A percentile compares a stretch with the other conserved stretches of the same genome.
These are phyloP conservation scores for Oceanites oceanicus DNA, from an alignment of 2,113 vertebrate genomes.

Conservation along the genomic window DNA sequence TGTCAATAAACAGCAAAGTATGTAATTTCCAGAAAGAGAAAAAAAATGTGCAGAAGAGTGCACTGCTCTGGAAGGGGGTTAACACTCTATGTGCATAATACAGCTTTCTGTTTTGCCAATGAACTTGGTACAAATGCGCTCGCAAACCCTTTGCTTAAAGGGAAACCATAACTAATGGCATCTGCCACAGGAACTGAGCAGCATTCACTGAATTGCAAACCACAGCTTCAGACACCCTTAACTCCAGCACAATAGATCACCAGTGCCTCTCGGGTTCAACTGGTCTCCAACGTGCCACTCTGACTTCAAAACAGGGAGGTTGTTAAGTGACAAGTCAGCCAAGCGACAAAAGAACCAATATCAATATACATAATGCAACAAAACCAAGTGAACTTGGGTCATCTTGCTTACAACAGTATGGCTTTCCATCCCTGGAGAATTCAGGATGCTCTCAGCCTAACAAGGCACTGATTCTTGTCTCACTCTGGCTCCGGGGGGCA, in stretches of 20 bases:
- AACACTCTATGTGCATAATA: neutral
- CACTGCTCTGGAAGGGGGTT: neutral
- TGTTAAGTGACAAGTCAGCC: slow-evolving; percentile 13
- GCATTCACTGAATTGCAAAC: slow-evolving; percentile 1
- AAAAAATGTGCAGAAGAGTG: neutral
- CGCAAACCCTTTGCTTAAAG: neutral
- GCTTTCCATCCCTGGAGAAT: neutral
- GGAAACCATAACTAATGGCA: slow-evolving; percentile 25
- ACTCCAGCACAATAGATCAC: neutral
- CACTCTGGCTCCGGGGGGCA: neutral
- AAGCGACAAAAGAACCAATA: slow-evolving; percentile 5
- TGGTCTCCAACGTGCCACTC: neutral
- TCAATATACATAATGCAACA: neutral
- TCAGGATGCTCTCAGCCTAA: neutral
- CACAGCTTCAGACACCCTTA: neutral
- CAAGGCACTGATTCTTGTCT: neutral
- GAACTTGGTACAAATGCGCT: neutral
- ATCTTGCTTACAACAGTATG: neutral
- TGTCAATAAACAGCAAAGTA: neutral
- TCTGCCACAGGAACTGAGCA: slow-evolving; percentile 1
- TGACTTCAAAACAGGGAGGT: neutral
- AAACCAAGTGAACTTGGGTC: neutral
- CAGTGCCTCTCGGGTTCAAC: neutral
- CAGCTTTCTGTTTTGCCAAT: neutral
- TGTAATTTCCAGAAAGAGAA: neutral